Evolutionary conservation across 2,113 vertebrate species (phyloP).

Genomic region (human (Homo sapiens)): GRCh38 chr2:203166001-203166500

Average conservation of each 20-base stretch:
- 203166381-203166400: background rate
- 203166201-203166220: conserved; percentile 96
- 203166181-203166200: conserved; percentile 93
- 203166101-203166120: background rate
- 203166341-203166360: conserved; percentile 21
- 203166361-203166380: conserved; percentile 34
- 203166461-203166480: conserved; percentile 1
- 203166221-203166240: conserved; percentile 93
- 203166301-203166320: conserved; percentile 64
- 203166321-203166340: conserved; percentile 51
- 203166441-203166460: background rate
- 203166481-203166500: conserved; percentile 12
- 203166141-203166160: conserved; percentile 90
- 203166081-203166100: background rate
- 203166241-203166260: conserved; percentile 97
- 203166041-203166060: background rate
- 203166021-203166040: too few relatives aligned
- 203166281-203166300: conserved; percentile 96
- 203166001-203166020: too few relatives aligned
- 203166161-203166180: conserved; percentile 95
- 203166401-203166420: conserved; percentile 35
- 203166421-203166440: background rate
- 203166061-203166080: background rate
- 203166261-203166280: conserved; percentile 96
- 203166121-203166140: background rate